Evolutionary conservation across 2,888 invertebrate genomes (phyloP).

Genomic region (Drosophila nr. medialis): DNA sequence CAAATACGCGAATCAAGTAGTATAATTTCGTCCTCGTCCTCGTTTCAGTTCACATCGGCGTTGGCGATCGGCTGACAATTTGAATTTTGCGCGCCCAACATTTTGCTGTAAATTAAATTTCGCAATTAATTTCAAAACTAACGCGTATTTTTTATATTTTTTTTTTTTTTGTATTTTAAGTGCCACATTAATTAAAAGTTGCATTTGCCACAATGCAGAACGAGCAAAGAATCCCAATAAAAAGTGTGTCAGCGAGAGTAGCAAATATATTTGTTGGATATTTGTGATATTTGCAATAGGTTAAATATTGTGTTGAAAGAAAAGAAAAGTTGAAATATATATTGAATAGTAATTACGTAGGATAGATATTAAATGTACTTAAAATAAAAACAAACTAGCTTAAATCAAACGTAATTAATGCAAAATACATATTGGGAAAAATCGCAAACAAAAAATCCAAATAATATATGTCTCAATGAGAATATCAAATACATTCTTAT

Average conservation of each 20-base stretch:
- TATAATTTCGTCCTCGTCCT: slow-evolving; percentile 21
- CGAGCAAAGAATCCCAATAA: neutral
- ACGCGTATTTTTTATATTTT: neutral
- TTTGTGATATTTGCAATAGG: neutral
- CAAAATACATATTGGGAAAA: neutral
- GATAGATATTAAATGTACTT: neutral
- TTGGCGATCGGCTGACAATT: slow-evolving; percentile 47
- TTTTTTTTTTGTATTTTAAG: neutral
- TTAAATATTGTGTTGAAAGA: neutral
- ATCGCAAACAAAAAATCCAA: neutral
- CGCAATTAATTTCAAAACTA: slow-evolving; percentile 2
- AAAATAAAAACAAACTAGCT: no score
- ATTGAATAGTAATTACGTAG: neutral
- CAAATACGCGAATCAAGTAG: slow-evolving; percentile 16
- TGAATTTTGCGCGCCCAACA: slow-evolving; percentile 44
- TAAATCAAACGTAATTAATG: neutral
- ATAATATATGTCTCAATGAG: neutral
- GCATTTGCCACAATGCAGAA: neutral
- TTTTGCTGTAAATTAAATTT: slow-evolving; percentile 11
- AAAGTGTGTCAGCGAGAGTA: neutral
- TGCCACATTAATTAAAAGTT: neutral
- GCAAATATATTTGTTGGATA: neutral
- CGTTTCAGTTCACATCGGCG: slow-evolving; percentile 10
- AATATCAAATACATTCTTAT: neutral
- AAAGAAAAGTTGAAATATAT: neutral